Percentiles rank a stretch among this genome's conserved stretches.
These are phyloP conservation scores for Orchesellides sinensis DNA, from an alignment of 2,888 invertebrate genomes.

Conservation along the genomic window DNA sequence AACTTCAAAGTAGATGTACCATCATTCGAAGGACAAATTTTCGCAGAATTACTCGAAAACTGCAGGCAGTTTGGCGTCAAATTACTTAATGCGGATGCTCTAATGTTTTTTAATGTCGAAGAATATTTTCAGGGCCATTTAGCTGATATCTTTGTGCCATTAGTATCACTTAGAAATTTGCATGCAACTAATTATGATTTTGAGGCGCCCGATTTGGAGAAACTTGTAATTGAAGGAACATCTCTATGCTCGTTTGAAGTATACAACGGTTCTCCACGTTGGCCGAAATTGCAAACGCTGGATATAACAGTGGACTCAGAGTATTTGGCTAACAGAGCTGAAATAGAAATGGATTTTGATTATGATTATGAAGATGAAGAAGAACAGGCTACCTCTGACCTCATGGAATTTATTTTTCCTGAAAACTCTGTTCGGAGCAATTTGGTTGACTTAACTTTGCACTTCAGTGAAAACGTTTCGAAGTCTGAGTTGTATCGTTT, in stretches of 20 bases:
- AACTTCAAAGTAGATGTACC: neutral
- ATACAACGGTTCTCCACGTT: neutral
- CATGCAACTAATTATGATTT: neutral
- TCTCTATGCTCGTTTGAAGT: neutral
- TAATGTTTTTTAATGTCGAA: neutral
- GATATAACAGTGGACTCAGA: conserved; percentile 23
- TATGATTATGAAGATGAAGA: neutral
- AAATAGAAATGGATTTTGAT: neutral
- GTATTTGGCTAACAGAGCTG: neutral
- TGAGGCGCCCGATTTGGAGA: neutral
- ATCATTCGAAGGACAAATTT: neutral
- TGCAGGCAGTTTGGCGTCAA: neutral
- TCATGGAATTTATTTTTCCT: too few relatives aligned
- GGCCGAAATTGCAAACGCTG: neutral
- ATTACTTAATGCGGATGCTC: neutral
- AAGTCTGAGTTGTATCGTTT: neutral
- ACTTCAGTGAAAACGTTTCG: neutral
- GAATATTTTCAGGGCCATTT: neutral
- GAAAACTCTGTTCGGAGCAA: too few relatives aligned
- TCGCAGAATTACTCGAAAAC: neutral
- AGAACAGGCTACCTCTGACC: too few relatives aligned
- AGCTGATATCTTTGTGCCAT: neutral
- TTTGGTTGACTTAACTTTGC: neutral
- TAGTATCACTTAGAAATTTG: neutral
- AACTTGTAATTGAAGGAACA: neutral